Evolutionary conservation across 2,113 vertebrate genomes (phyloP).

Genomic region (Leptobrachium leishanense): DNA sequence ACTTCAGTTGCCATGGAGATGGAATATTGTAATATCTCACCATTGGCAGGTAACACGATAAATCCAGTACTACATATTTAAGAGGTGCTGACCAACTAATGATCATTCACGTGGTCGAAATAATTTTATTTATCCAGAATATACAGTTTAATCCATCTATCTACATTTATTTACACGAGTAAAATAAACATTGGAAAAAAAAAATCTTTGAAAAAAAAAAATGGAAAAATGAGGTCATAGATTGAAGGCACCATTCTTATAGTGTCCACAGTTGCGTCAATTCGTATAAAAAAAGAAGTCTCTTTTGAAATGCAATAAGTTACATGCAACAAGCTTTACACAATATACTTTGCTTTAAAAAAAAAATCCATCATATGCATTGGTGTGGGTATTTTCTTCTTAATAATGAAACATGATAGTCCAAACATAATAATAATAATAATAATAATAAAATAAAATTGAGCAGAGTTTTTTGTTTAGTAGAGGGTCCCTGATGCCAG

Average conservation of each 20-base stretch:
- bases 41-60: background rate
- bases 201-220: conserved; percentile 75
- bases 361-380: conserved; percentile 79
- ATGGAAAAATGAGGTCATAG: conserved; percentile 75
- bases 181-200: conserved; percentile 73
- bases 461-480: conserved; percentile 70
- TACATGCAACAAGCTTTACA: conserved; percentile 99
- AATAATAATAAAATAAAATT: background rate
- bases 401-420: conserved; percentile 84
- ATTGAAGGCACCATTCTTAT: conserved; percentile 84
- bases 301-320: conserved; percentile 99
- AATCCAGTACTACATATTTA: background rate
- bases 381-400: conserved; percentile 85
- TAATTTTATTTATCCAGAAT: conserved; percentile 90
- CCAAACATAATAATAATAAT: conserved; percentile 62
- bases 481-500: conserved; percentile 97
- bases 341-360: conserved; percentile 84
- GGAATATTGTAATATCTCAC: background rate
- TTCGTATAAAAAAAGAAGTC: conserved; percentile 73
- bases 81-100: conserved; percentile 25
- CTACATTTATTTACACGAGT: conserved; percentile 83
- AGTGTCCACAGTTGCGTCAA: conserved; percentile 84
- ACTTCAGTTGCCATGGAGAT: background rate
- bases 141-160: conserved; percentile 86
- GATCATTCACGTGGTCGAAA: conserved; percentile 69